A percentile compares a stretch with the other conserved stretches of the same genome.
phyloP scores from a whole-genome alignment of 1,140 invertebrate species.

The Polypedilum vanderplanki region DNA sequence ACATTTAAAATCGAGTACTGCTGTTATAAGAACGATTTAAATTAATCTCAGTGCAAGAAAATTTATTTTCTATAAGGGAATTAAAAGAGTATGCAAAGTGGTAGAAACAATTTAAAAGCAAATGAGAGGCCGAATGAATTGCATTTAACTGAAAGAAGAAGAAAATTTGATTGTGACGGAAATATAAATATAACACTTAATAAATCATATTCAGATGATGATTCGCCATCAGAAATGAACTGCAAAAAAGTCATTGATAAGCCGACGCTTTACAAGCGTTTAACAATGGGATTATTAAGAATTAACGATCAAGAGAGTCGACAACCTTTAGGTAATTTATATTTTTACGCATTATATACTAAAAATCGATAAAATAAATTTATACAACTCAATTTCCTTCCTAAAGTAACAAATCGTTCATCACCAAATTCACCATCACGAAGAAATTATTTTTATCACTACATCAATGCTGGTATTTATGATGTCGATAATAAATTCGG shows the following conservation, averaged over 20 bases:
- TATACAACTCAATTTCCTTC: not conserved
- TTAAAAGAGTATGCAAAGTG: slow-evolving; percentile 9
- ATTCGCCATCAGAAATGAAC: slow-evolving; percentile 23
- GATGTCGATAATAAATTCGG: slow-evolving; percentile 25
- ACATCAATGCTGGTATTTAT: slow-evolving; percentile 25
- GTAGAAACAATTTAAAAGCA: not conserved
- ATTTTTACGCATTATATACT: not conserved
- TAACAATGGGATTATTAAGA: slow-evolving; percentile 27
- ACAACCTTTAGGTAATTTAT: not conserved
- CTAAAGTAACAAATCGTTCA: slow-evolving; percentile 14
- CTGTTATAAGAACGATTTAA: not conserved
- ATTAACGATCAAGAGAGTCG: slow-evolving; percentile 23
- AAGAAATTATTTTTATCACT: slow-evolving; percentile 23
- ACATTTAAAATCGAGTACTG: not conserved
- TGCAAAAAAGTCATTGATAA: slow-evolving; percentile 22
- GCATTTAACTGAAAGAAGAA: not conserved
- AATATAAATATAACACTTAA: slow-evolving; percentile 7
- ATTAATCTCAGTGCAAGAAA: not conserved
- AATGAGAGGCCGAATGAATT: not conserved
- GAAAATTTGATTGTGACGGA: slow-evolving; percentile 11
- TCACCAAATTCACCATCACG: slow-evolving; percentile 9
- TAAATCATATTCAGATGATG: slow-evolving; percentile 24
- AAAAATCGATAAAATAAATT: slow-evolving; percentile 9
- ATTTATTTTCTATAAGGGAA: not conserved
- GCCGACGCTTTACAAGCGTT: slow-evolving; percentile 5